Evolutionary conservation across 2,888 invertebrate species (phyloP).

Genomic region (Lamellibrachia satsuma): DNA sequence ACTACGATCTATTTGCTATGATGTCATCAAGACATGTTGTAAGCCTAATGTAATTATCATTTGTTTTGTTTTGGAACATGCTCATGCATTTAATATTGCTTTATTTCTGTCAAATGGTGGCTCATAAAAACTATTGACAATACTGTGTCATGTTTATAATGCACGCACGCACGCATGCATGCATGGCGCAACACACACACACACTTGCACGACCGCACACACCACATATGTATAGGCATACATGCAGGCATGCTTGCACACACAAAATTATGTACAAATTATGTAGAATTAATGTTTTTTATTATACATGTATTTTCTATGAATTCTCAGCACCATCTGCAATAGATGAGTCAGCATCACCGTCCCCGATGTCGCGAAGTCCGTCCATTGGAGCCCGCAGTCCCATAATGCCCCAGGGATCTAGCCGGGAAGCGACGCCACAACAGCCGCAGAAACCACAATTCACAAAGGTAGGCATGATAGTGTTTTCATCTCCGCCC

Average conservation of each 20-base stretch:
- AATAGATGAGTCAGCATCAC: conserved; percentile 40
- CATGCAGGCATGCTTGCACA: neutral
- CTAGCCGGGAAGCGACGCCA: conserved; percentile 39
- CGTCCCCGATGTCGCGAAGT: conserved; percentile 40
- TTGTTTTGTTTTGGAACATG: neutral
- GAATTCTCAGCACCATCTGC: conserved; percentile 36
- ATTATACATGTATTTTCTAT: neutral
- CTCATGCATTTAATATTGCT: too few species aligned
- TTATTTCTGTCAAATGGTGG: neutral
- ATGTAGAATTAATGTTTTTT: neutral
- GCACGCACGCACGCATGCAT: neutral
- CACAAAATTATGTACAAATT: neutral
- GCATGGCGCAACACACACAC: too few species aligned
- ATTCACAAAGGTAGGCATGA: conserved; percentile 38
- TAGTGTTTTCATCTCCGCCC: neutral
- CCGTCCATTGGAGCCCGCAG: conserved; percentile 34
- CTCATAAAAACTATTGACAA: too few species aligned
- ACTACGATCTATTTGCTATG: neutral
- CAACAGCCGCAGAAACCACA: conserved; percentile 31
- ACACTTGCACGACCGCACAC: neutral
- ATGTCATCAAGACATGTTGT: neutral
- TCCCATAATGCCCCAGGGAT: conserved; percentile 26
- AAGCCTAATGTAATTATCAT: neutral
- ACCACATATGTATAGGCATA: neutral
- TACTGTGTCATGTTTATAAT: neutral